These are phyloP conservation scores for Oscheius onirici DNA, from an alignment of 2,888 invertebrate species.

Conservation along the genomic window DNA sequence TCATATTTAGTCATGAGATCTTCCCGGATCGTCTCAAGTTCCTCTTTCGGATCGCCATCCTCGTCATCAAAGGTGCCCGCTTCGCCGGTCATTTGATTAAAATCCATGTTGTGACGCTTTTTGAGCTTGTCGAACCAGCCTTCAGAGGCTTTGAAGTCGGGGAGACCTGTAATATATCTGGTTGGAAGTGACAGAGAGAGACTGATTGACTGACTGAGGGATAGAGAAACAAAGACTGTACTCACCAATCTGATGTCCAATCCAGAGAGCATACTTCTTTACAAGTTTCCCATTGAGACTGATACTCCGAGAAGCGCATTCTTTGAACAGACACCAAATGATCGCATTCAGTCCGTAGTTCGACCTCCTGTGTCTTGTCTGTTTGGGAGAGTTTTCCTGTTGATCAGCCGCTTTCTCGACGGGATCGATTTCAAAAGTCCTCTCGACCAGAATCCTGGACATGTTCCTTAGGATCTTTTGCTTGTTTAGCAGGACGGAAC, in stretches of 20 bases:
- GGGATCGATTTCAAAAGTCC: background rate
- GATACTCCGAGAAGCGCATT: slow-evolving; percentile 40
- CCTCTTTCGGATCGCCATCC: slow-evolving; percentile 13
- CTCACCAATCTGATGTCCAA: slow-evolving; percentile 50
- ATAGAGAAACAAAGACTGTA: too few relatives aligned
- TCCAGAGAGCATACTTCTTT: slow-evolving; percentile 53
- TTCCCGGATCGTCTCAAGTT: background rate
- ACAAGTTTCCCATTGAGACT: slow-evolving; percentile 49
- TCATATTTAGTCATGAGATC: too few relatives aligned
- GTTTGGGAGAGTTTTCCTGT: background rate
- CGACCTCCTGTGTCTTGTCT: slow-evolving; percentile 42
- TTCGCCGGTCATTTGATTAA: slow-evolving; percentile 53
- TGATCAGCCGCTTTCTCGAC: background rate
- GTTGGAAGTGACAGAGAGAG: too few relatives aligned
- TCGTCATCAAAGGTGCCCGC: slow-evolving; percentile 52
- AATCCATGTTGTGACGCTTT: slow-evolving; percentile 54
- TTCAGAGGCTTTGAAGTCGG: slow-evolving; percentile 55
- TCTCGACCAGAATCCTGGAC: background rate
- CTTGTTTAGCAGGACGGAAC: background rate
- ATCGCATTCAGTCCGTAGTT: slow-evolving; percentile 53
- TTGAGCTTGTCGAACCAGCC: slow-evolving; percentile 62
- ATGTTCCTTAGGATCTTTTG: background rate
- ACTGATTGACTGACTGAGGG: too few relatives aligned
- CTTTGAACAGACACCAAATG: slow-evolving; percentile 56
- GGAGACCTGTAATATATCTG: background rate